These are phyloP conservation scores for Calephelis perditalis DNA, from an alignment of 2,888 invertebrate species.

Conservation along the genomic window DNA sequence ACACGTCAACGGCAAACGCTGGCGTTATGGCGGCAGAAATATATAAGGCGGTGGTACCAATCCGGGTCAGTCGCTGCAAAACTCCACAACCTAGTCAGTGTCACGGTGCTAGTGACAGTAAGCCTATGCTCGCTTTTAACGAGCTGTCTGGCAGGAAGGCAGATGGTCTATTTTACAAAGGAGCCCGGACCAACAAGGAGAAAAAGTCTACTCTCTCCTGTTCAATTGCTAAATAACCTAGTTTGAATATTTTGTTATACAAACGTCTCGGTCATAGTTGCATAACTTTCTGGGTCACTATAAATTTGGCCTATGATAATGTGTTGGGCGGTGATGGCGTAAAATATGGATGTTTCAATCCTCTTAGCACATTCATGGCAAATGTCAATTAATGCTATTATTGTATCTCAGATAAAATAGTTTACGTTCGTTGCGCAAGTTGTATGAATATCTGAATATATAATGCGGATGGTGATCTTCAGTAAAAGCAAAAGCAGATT, in stretches of 20 bases:
- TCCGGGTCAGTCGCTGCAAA: no score
- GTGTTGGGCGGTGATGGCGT: conserved; percentile 22
- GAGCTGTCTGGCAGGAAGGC: no score
- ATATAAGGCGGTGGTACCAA: no score
- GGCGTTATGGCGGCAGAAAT: no score
- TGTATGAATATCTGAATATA: conserved; percentile 23
- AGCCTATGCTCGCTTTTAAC: no score
- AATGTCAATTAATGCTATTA: not conserved
- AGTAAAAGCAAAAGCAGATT: conserved; percentile 18
- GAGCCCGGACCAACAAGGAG: not conserved
- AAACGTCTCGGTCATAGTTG: conserved; percentile 50
- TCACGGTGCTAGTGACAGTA: no score
- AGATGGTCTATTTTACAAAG: no score
- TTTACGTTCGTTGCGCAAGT: not conserved
- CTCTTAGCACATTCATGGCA: conserved; percentile 1
- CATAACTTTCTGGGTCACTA: conserved; percentile 46
- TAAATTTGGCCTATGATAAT: conserved; percentile 27
- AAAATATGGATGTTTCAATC: conserved; percentile 15
- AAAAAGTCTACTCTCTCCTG: conserved; percentile 13
- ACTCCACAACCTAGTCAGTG: no score
- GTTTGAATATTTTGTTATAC: conserved; percentile 41
- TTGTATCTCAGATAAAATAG: not conserved
- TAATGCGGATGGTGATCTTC: conserved; percentile 9
- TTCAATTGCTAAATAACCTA: conserved; percentile 29
- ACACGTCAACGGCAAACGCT: no score